Evolutionary conservation across 1,140 invertebrate genomes (phyloP).

Genomic region (Drosophila punjabiensis): DNA sequence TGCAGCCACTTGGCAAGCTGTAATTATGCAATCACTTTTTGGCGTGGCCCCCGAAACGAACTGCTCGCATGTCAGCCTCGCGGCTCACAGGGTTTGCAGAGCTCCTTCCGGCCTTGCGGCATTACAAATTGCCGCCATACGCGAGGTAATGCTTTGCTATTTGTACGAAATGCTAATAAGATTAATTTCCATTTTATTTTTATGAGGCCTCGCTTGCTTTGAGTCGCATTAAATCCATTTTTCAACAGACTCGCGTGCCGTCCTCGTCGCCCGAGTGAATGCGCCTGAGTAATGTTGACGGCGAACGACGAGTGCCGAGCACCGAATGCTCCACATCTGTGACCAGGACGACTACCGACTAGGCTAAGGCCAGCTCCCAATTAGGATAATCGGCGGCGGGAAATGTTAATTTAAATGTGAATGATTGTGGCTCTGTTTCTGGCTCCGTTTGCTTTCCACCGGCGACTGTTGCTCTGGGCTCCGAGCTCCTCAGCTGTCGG

Average conservation of each 20-base stretch:
- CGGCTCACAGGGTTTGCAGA: slow-evolving; percentile 5
- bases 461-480: slow-evolving; percentile 6
- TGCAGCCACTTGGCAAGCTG: neutral
- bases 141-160: slow-evolving; percentile 72
- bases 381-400: slow-evolving; percentile 82
- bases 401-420: slow-evolving; percentile 85
- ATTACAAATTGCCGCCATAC: slow-evolving; percentile 77
- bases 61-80: slow-evolving; percentile 36
- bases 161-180: slow-evolving; percentile 83
- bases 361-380: slow-evolving; percentile 62
- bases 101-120: slow-evolving; percentile 14
- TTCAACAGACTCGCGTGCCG: slow-evolving; percentile 69
- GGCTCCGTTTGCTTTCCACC: neutral
- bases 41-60: slow-evolving; percentile 34
- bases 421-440: slow-evolving; percentile 66
- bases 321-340: slow-evolving; percentile 51
- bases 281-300: slow-evolving; percentile 3
- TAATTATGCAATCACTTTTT: slow-evolving; percentile 68
- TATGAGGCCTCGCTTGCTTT: slow-evolving; percentile 39
- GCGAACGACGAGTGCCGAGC: neutral
- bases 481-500: neutral
- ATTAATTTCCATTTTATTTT: slow-evolving; percentile 71
- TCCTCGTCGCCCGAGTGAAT: slow-evolving; percentile 22
- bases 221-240: slow-evolving; percentile 61
- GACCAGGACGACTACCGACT: slow-evolving; percentile 7